Conservation (phyloP, 2,113 vertebrate genomes). For the Trogon melanurus region DNA sequence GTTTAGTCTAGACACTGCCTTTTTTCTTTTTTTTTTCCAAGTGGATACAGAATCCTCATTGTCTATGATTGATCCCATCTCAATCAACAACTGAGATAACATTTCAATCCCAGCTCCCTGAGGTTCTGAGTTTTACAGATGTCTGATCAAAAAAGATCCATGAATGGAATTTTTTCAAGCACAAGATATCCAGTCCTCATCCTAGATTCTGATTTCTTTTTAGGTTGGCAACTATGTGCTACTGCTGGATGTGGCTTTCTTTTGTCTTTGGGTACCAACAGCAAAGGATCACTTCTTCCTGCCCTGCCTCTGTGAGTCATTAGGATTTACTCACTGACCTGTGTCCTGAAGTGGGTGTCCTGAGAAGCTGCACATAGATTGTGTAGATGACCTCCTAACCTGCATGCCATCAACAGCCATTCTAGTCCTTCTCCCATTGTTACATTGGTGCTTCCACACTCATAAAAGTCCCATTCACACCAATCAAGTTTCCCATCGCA, state of each 20-base stretch:
- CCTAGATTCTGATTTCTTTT: not conserved
- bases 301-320: not conserved
- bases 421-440: accelerated
- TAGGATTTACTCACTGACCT: not conserved
- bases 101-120: not conserved
- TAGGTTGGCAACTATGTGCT: not conserved
- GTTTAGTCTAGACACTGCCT: not conserved
- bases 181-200: not conserved
- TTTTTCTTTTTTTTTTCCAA: not conserved
- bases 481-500: not conserved
- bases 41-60: not conserved
- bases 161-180: not conserved
- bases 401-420: not conserved
- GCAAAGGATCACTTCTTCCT: not conserved
- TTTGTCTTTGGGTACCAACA: not conserved
- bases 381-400: not conserved
- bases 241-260: not conserved
- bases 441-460: not conserved
- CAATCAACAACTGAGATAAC: not conserved
- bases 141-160: not conserved
- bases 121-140: not conserved
- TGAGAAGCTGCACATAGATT: not conserved
- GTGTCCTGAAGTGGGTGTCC: not conserved
- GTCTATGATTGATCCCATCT: not conserved
- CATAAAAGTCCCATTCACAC: not conserved